Evolutionary conservation across 2,113 vertebrate genomes (phyloP).

Genomic region (Corythornis cristatus): DNA sequence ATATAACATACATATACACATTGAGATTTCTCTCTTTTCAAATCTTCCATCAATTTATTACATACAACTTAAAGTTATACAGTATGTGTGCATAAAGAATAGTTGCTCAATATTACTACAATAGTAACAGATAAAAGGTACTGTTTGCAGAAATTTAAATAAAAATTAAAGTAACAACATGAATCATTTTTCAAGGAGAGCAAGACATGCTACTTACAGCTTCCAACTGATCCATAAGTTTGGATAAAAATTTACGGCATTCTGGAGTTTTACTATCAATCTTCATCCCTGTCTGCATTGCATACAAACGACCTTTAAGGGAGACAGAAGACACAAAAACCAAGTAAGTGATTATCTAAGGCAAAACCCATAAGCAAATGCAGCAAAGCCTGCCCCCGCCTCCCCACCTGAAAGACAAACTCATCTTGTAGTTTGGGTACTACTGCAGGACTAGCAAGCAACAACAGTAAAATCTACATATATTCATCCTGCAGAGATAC

Average conservation of each 20-base stretch:
- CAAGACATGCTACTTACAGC: conserved; percentile 80
- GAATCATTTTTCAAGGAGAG: neutral
- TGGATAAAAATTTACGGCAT: conserved; percentile 93
- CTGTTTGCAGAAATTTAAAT: neutral
- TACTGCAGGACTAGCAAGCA: neutral
- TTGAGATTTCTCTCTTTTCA: neutral
- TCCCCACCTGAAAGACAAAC: neutral
- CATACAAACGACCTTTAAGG: conserved; percentile 90
- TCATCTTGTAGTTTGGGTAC: neutral
- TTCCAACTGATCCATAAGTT: conserved; percentile 97
- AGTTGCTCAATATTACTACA: neutral
- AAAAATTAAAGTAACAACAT: neutral
- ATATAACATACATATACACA: neutral
- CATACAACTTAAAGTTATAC: neutral
- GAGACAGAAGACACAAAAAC: conserved; percentile 1
- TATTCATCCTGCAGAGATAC: neutral
- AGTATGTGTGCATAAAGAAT: neutral
- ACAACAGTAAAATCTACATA: neutral
- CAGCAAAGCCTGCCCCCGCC: neutral
- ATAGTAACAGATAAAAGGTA: neutral
- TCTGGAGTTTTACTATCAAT: conserved; percentile 96
- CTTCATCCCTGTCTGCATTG: conserved; percentile 98
- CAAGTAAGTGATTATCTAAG: neutral
- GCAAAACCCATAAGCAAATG: neutral
- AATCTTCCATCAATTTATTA: neutral